Evolutionary conservation across 1,140 invertebrate genomes (phyloP).

Genomic region (Eumaeus atala): DNA sequence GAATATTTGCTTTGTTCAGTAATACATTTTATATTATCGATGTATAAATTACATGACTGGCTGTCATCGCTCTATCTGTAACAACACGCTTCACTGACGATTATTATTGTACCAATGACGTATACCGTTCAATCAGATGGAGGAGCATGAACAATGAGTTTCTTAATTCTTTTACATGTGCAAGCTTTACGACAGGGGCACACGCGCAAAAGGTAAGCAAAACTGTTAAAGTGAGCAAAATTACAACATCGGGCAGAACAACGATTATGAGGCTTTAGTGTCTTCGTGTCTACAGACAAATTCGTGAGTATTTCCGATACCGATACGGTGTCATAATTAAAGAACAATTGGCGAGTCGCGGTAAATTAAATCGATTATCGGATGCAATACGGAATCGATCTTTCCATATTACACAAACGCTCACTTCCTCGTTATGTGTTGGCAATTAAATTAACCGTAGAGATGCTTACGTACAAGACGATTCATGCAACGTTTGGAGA

Average conservation of each 20-base stretch:
- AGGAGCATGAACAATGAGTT: constrained; percentile 4
- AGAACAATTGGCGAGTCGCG: background rate
- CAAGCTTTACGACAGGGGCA: no score
- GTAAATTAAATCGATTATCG: background rate
- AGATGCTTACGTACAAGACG: background rate
- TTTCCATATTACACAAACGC: background rate
- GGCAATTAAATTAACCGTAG: background rate
- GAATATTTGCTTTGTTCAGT: no score
- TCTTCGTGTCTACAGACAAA: background rate
- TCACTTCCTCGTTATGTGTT: background rate
- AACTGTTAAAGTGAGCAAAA: no score
- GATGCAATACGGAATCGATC: constrained; percentile 1
- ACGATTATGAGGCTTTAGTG: no score
- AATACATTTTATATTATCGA: constrained; percentile 1
- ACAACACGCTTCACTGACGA: constrained; percentile 16
- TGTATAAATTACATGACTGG: background rate
- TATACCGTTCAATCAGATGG: constrained; percentile 4
- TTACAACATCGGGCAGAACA: no score
- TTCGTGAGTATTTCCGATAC: background rate
- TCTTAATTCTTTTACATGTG: background rate
- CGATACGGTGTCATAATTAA: background rate
- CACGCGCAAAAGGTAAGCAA: no score
- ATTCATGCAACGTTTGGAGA: background rate
- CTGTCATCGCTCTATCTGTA: constrained; percentile 16
- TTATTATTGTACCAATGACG: constrained; percentile 9